Percentiles rank a stretch among this genome's conserved stretches.
phyloP scores from a whole-genome alignment of 1,140 invertebrate species.

The Idris sp. region DNA sequence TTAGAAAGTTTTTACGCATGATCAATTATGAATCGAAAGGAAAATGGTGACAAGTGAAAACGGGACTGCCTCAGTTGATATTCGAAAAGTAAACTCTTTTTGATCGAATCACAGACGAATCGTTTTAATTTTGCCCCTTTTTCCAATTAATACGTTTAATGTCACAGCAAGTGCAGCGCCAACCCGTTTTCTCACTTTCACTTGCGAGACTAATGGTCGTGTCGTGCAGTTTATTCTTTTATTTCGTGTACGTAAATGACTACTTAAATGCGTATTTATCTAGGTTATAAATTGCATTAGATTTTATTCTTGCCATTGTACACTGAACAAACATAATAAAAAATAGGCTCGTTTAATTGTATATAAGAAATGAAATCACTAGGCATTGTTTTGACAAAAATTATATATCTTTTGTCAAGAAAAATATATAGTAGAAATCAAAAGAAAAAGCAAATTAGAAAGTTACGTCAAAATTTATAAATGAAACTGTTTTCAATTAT shows the following conservation, averaged over 20 bases:
- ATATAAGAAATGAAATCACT: too few relatives aligned
- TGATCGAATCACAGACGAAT: too few relatives aligned
- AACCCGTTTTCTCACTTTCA: conserved; percentile 42
- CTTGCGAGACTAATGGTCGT: conserved; percentile 12
- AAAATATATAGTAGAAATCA: too few relatives aligned
- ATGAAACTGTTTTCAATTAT: too few relatives aligned
- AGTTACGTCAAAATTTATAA: too few relatives aligned
- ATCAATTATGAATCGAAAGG: conserved; percentile 68
- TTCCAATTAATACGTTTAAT: conserved; percentile 23
- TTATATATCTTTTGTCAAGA: too few relatives aligned
- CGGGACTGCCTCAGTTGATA: conserved; percentile 60
- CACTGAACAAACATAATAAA: too few relatives aligned
- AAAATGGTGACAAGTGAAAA: conserved; percentile 68
- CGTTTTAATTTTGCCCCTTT: conserved; percentile 8
- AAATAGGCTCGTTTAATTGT: too few relatives aligned
- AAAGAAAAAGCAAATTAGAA: too few relatives aligned
- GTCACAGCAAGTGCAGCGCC: too few relatives aligned
- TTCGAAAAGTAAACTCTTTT: too few relatives aligned
- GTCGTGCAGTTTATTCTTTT: background rate
- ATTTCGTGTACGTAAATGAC: conserved; percentile 7
- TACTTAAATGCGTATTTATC: conserved; percentile 25
- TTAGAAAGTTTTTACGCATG: conserved; percentile 73
- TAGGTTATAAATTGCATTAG: conserved; percentile 7
- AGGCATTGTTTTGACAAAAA: too few relatives aligned
- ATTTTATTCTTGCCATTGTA: conserved; percentile 26